These are phyloP conservation scores for Coccyzus lansbergi DNA, from an alignment of 2,797 vertebrate genomes.

Conservation along the genomic window DNA sequence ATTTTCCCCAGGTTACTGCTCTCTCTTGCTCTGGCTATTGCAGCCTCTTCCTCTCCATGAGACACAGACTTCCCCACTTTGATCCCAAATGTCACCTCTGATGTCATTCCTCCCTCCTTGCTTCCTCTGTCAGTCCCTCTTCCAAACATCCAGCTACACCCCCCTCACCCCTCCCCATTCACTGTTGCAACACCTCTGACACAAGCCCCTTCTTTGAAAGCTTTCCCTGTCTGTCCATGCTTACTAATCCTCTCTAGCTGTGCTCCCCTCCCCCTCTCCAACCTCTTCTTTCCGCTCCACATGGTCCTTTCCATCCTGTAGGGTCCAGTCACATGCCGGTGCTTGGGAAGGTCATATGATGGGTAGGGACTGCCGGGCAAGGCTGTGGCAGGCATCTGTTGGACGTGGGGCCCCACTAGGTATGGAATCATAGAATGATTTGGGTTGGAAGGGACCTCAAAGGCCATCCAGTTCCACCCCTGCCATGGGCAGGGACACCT, in stretches of 20 bases:
- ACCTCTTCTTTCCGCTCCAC: background rate
- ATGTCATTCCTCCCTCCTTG: background rate
- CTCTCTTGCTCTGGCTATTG: background rate
- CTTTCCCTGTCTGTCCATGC: background rate
- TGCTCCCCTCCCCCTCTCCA: background rate
- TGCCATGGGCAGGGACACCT: no score
- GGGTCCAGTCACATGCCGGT: background rate
- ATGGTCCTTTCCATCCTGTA: background rate
- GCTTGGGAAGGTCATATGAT: constrained; percentile 31
- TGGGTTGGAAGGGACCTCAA: no score
- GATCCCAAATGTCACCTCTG: background rate
- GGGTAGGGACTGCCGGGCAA: background rate
- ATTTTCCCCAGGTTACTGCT: background rate
- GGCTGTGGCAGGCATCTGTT: background rate
- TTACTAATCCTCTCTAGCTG: background rate
- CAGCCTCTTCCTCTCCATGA: background rate
- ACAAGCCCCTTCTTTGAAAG: background rate
- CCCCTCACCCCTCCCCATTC: background rate
- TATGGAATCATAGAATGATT: no score
- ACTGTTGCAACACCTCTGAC: background rate
- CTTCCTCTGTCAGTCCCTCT: background rate
- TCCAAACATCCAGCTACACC: background rate
- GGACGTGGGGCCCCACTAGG: accelerated
- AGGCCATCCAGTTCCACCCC: no score
- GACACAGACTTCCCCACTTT: background rate